phyloP scores from a whole-genome alignment of 1,140 invertebrate genomes.

The Drosophila bocqueti region DNA sequence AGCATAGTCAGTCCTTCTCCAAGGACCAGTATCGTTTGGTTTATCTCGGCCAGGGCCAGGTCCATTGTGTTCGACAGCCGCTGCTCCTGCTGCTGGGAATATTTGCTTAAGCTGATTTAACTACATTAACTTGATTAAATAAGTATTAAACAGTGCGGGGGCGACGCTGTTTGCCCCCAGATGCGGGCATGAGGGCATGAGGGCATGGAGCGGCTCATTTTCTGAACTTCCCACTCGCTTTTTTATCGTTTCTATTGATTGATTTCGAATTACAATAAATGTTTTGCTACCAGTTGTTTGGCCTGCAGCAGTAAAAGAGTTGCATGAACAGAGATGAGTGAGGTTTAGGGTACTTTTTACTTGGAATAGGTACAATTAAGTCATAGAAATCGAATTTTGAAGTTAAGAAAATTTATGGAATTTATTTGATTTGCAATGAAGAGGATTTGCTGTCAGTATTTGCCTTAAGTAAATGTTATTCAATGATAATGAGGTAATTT shows the following conservation, averaged over 20 bases:
- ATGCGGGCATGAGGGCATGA: conserved; percentile 26
- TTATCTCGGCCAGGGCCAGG: conserved; percentile 54
- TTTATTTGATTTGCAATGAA: neutral
- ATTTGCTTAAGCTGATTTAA: conserved; percentile 84
- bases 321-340: neutral
- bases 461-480: no score
- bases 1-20: conserved; percentile 3
- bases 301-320: conserved; percentile 18
- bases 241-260: conserved; percentile 73
- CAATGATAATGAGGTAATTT: no score
- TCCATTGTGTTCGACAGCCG: conserved; percentile 68
- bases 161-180: conserved; percentile 14
- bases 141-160: conserved; percentile 72
- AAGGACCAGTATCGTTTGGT: conserved; percentile 25
- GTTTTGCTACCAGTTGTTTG: conserved; percentile 43
- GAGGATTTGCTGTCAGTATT: no score
- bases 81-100: conserved; percentile 55
- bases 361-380: neutral
- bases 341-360: neutral
- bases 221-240: conserved; percentile 23
- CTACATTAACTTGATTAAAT: conserved; percentile 84
- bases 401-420: neutral
- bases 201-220: conserved; percentile 1
- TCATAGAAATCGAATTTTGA: neutral
- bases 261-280: conserved; percentile 77